phyloP scores from a whole-genome alignment of 2,113 vertebrate species.

The Lophura nycthemera region DNA sequence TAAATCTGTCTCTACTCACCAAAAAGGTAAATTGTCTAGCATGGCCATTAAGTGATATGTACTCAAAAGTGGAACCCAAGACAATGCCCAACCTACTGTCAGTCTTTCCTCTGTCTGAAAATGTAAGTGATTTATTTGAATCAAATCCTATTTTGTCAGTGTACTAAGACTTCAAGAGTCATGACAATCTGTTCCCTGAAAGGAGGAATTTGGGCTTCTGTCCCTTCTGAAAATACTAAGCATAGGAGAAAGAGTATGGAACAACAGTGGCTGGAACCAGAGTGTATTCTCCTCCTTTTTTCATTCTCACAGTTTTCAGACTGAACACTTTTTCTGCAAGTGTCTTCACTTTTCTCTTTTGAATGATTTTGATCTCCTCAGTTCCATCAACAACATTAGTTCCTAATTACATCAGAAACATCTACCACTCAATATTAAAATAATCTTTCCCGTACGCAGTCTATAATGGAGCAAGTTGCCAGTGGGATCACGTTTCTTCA shows the following conservation, averaged over 20 bases:
- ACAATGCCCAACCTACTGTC: not conserved
- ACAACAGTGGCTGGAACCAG: not conserved
- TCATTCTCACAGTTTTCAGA: not conserved
- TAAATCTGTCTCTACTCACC: not conserved
- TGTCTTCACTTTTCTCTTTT: not conserved
- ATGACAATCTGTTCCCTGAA: not conserved
- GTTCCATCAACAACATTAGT: not conserved
- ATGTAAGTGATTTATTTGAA: not conserved
- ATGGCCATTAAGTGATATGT: not conserved
- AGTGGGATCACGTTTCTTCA: not conserved
- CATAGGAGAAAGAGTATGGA: not conserved
- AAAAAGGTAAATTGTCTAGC: not conserved
- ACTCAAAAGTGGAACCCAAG: not conserved
- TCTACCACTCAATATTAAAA: not conserved
- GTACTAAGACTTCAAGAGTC: not conserved
- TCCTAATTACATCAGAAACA: not conserved
- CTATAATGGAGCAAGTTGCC: not conserved
- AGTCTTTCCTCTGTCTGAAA: not conserved
- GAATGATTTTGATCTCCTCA: not conserved
- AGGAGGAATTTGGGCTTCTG: not conserved
- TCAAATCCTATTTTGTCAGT: not conserved
- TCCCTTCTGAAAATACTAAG: not conserved
- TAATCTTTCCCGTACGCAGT: not conserved
- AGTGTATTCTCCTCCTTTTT: accelerated
- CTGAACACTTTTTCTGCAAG: not conserved